Conservation (phyloP, 64 coral and sea anemone species). For the Dendronephthya gigantea region DNA sequence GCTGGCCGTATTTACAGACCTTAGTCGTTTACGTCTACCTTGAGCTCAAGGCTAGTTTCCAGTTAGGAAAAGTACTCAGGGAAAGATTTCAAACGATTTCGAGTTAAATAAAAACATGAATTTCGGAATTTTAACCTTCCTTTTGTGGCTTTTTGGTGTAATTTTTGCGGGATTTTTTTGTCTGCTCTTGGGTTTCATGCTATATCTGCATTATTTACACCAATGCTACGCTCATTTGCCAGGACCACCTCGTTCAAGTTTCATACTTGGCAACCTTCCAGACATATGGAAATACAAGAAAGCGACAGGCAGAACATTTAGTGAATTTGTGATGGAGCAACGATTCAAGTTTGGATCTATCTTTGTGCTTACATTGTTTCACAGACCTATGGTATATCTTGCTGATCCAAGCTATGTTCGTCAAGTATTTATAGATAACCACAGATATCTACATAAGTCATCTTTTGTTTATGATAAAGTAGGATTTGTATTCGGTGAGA, state of each 20-base stretch:
- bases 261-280: neutral
- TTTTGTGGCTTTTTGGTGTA: no score
- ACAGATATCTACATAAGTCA: neutral
- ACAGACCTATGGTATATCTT: neutral
- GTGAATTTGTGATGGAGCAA: neutral
- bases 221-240: neutral
- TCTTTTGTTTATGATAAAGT: neutral
- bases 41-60: no score
- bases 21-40: no score
- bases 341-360: neutral
- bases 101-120: no score
- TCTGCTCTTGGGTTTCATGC: neutral
- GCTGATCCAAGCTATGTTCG: neutral
- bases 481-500: neutral
- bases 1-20: no score
- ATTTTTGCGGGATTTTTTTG: no score
- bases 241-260: neutral
- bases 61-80: no score
- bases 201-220: neutral
- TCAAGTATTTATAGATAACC: neutral
- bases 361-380: neutral
- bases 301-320: neutral
- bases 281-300: neutral
- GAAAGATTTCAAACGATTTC: no score
- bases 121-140: no score